Evolutionary conservation across 2,888 invertebrate species (phyloP), one percentile per base, ranked within the genome.

Genomic region (Brachyptera risi): DNA sequence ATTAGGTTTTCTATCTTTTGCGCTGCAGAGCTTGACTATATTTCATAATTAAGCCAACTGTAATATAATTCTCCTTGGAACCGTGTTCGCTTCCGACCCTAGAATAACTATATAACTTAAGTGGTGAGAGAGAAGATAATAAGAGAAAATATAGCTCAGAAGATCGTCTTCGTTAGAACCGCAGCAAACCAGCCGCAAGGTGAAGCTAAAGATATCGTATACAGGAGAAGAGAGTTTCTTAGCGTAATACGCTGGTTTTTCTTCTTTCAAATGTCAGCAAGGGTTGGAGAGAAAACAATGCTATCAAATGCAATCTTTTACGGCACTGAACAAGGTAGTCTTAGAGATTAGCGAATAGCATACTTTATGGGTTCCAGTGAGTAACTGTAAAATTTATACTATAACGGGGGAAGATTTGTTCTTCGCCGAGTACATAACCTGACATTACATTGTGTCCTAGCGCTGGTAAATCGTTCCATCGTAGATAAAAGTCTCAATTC

Each of bases 41-140:
- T 31, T 31, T 31, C 31, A 31, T 31, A 31, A 13, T 21, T 24
- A 47, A 47, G 24, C 23, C 47, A 24, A 51, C 50, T 51, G 61
- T 27, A 40, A 23, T 38, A 31, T 44, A 37, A 26, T 44, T 40
- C 38, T 24, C 31, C 17, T 35, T 21, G 15, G 40, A 26, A 15
- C 40, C 56, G 42, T 50, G 50, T 63, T 63, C 59, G 59, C 35
- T 63, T 72, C 72, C 72, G 69, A 68, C 68, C 69, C 68, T 67
- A 70, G 71, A 71, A 71, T 63, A 59, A 59, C 62, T 59, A 49
- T 38, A 49, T 59, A 70, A 71, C 70, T 68, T 69, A 71, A 71
- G 71, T 71, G 71, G 71, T 69, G 71, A 71, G 70, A 71, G 71
- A 69, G 70, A 68, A 73, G 73, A 74, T 74, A 74, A 73, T 72